These are phyloP conservation scores for Cyclophora albipunctata DNA, from an alignment of 2,888 invertebrate genomes.

Conservation along the genomic window DNA sequence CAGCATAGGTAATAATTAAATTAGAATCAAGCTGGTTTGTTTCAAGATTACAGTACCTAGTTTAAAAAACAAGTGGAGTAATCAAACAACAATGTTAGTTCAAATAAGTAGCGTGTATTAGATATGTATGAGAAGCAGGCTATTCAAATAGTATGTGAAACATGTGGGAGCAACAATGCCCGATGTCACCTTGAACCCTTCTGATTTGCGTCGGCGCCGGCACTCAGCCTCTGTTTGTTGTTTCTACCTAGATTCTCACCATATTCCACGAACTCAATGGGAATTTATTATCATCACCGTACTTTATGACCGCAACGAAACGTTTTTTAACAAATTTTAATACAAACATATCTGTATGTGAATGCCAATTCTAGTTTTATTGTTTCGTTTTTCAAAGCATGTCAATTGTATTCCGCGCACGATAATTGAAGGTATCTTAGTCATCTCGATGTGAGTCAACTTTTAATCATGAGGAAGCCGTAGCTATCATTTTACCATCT, in stretches of 20 bases:
- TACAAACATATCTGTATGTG: no score
- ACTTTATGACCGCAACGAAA: no score
- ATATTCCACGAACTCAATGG: conserved; percentile 9
- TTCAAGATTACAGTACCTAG: no score
- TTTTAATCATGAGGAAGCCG: conserved; percentile 8
- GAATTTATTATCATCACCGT: neutral
- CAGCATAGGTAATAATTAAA: no score
- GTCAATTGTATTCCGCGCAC: conserved; percentile 9
- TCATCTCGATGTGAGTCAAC: conserved; percentile 14
- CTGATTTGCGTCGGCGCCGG: conserved; percentile 3
- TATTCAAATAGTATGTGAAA: no score
- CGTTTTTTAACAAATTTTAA: no score
- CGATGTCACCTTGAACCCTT: conserved; percentile 23
- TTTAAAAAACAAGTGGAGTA: no score
- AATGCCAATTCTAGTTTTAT: no score
- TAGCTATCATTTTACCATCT: conserved; percentile 7
- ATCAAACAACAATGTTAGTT: no score
- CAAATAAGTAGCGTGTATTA: no score
- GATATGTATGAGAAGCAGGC: no score
- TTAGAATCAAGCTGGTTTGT: no score
- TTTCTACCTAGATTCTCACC: conserved; percentile 26
- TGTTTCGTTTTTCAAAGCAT: neutral
- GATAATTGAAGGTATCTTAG: conserved; percentile 13
- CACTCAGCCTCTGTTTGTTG: conserved; percentile 20
- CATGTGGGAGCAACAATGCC: conserved; percentile 16